Evolutionary conservation across 92 coral and sea anemone species (phyloP), one percentile per base, ranked within the genome.

Genomic region (Paragorgia papillata): DNA sequence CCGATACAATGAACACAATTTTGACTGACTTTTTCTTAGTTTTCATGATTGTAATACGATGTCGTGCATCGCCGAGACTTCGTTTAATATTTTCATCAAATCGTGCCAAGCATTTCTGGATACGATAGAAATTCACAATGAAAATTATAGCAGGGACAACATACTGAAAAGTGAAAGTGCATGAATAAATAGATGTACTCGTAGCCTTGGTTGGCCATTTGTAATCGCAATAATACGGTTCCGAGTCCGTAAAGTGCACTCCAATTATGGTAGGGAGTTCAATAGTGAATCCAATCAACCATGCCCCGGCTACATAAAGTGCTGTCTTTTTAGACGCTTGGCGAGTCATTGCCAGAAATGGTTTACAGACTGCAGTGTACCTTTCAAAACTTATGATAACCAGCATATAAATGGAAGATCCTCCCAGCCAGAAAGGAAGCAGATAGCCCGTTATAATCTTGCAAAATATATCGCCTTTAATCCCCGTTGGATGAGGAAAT

Each of bases 311-410:
- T 18, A 71, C 54, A 9, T 7, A 54, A 15, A 53, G 17, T 33
- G 40, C 40, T 1, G 78, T 71, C 40, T 35, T 71, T 55, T 28
- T 71, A 3, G 62, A 58, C 1, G 58, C 54, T 34, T 48, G 39
- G 0, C 57, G 63, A 2, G 17, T 21, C 37, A 71, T 21, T 30
- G 78, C 62, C 20, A 27, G 64, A 21, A 71, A 71, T 53, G 78
- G 78, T 1, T 53, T 71, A 24, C 64, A 53, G 54, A 71, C 43
- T 53, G 78, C 78, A 48, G 63, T 40, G 33, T 55, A 33, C 12
- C 78, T 71, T 48, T 68, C 75, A 48, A 68, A 68, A 24, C 75
- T 68, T 21, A 68, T 68, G 48, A 68, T 26, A 49, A 68, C 75
- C 41, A 68, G 59, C 13, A 41, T 28, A 27, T 46, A 68, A 26